Conservation (phyloP, 2,888 invertebrate species). For the Brachyptera putata region DNA sequence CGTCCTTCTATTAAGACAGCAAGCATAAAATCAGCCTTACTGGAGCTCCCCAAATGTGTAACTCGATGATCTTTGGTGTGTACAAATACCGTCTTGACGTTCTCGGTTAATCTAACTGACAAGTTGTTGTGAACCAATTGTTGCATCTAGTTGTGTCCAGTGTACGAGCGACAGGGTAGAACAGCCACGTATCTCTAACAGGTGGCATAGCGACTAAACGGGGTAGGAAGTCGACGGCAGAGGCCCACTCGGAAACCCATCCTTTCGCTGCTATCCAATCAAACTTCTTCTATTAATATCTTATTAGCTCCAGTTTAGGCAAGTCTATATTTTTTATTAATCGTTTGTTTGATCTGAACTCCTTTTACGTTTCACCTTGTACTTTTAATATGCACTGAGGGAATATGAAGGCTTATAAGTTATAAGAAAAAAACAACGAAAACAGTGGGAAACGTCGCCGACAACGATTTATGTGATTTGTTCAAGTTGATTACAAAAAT, state of each 20-base stretch:
- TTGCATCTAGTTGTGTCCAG: constrained; percentile 25
- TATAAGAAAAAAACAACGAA: not conserved
- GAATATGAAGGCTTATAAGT: too few relatives aligned
- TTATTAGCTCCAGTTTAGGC: constrained; percentile 23
- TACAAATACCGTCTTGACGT: too few relatives aligned
- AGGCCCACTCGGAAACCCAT: not conserved
- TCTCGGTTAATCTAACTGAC: too few relatives aligned
- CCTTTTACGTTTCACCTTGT: too few relatives aligned
- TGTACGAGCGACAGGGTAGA: not conserved
- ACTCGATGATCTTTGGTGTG: too few relatives aligned
- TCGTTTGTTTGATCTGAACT: not conserved
- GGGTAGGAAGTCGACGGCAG: constrained; percentile 18
- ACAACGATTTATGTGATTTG: constrained; percentile 1
- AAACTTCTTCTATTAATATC: not conserved
- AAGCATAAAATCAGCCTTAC: not conserved
- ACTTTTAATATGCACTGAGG: too few relatives aligned
- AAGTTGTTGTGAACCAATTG: constrained; percentile 29
- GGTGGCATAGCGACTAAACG: too few relatives aligned
- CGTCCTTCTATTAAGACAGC: too few relatives aligned
- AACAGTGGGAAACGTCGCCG: not conserved
- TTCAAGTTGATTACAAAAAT: constrained; percentile 5
- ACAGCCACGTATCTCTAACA: constrained; percentile 26
- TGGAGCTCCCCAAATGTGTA: not conserved
- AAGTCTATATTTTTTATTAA: not conserved
- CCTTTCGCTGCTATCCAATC: not conserved